These are phyloP conservation scores for Cephus spinipes DNA, from an alignment of 2,888 invertebrate genomes.

Conservation along the genomic window DNA sequence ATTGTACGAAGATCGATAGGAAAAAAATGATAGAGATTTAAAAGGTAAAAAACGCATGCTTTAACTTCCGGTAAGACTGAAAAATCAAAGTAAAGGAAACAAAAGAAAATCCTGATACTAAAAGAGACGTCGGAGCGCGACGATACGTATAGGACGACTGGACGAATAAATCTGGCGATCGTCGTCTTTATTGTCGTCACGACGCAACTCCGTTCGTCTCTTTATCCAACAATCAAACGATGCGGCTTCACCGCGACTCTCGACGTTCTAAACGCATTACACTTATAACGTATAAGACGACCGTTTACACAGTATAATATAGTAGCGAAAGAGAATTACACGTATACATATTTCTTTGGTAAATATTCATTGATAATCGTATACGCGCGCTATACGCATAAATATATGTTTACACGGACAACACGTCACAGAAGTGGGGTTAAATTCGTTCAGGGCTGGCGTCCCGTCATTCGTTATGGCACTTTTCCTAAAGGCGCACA, in stretches of 20 bases:
- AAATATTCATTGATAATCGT: neutral
- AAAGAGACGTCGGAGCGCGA: constrained; percentile 4
- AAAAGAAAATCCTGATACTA: constrained; percentile 16
- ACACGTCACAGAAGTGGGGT: neutral
- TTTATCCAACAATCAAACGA: constrained; percentile 27
- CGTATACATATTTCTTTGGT: neutral
- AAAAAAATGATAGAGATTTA: neutral
- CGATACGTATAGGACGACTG: neutral
- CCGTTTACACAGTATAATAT: neutral
- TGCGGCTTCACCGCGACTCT: neutral
- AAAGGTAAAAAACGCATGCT: constrained; percentile 30
- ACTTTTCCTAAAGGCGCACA: neutral
- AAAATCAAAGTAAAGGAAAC: constrained; percentile 45
- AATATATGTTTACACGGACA: neutral
- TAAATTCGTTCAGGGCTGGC: neutral
- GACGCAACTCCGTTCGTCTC: constrained; percentile 8
- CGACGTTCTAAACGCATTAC: neutral
- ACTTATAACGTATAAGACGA: neutral
- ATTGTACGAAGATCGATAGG: neutral
- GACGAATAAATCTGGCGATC: neutral
- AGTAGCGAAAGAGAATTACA: neutral
- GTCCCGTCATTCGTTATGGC: neutral
- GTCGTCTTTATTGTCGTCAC: constrained; percentile 1
- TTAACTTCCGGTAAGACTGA: constrained; percentile 50
- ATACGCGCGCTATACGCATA: neutral